A percentile compares a stretch with the other conserved stretches of the same genome.
Conservation (phyloP, 37 sponge, comb jelly and placozoan genomes). For the Halichondria panicea region DNA sequence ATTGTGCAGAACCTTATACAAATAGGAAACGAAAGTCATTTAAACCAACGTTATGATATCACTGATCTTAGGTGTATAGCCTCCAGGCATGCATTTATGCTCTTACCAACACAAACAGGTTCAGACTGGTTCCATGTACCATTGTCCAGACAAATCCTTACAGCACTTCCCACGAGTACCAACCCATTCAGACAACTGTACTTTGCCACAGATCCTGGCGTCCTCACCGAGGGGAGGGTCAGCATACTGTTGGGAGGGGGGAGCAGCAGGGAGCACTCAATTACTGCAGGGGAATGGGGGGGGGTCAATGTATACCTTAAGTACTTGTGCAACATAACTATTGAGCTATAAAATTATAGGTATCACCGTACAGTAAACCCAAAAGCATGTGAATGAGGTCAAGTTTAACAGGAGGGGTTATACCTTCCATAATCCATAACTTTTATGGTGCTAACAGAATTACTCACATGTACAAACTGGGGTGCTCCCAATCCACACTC, state of each 20-base stretch:
- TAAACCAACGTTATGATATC: too few relatives aligned
- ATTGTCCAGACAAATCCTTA: neutral
- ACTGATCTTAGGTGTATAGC: neutral
- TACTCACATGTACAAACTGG: slow-evolving; percentile 3
- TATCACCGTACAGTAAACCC: too few relatives aligned
- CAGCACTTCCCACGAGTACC: neutral
- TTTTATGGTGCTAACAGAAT: neutral
- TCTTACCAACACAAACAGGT: slow-evolving; percentile 6
- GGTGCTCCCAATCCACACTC: slow-evolving; percentile 11
- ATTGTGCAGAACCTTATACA: too few relatives aligned
- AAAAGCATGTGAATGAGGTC: too few relatives aligned
- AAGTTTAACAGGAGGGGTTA: too few relatives aligned
- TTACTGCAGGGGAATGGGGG: too few relatives aligned
- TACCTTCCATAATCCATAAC: too few relatives aligned
- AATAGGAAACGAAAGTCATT: too few relatives aligned
- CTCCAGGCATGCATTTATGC: neutral
- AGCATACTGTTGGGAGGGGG: slow-evolving; percentile 8
- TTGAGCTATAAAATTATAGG: too few relatives aligned
- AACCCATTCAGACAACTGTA: neutral
- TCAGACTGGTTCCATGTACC: slow-evolving; percentile 23
- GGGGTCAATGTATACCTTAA: too few relatives aligned
- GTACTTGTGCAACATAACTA: too few relatives aligned
- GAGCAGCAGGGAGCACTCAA: neutral
- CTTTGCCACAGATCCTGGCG: neutral
- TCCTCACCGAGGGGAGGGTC: neutral